Evolutionary conservation across 1,140 invertebrate genomes (phyloP).

Genomic region (Bacillus rossius): DNA sequence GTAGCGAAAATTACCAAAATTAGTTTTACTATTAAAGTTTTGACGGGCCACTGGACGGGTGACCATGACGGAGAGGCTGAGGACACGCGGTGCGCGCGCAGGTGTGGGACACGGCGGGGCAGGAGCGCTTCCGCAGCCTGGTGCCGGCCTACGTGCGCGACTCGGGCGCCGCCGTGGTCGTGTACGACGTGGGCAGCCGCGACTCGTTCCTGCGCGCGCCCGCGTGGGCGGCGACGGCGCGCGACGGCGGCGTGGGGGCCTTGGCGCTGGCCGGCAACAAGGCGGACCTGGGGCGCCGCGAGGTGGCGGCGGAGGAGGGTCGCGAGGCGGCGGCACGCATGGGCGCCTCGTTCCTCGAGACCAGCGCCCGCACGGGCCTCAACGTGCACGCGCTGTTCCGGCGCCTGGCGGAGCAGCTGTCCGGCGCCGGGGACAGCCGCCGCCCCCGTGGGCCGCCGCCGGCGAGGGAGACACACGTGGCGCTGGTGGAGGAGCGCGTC

Average conservation of each 20-base stretch:
- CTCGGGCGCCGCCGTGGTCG: conserved; percentile 47
- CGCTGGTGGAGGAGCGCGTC: too few relatives aligned
- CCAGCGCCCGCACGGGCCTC: conserved; percentile 20
- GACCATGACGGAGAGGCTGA: too few relatives aligned
- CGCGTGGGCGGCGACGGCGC: conserved; percentile 41
- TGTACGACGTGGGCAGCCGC: conserved; percentile 49
- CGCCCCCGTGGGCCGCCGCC: too few relatives aligned
- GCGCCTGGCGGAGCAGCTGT: conserved; percentile 10
- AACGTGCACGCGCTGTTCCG: conserved; percentile 20
- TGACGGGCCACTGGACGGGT: too few relatives aligned
- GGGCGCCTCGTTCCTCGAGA: conserved; percentile 23
- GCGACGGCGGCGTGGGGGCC: conserved; percentile 31
- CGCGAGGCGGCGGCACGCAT: conserved; percentile 21
- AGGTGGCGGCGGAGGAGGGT: conserved; percentile 29
- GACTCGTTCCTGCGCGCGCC: conserved; percentile 39
- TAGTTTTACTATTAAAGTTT: too few relatives aligned
- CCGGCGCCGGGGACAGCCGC: conserved; percentile 11
- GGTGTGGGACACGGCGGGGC: conserved; percentile 55
- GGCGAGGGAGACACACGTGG: too few relatives aligned
- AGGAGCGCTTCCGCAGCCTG: conserved; percentile 48
- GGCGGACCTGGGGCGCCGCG: conserved; percentile 40
- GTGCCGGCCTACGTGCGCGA: conserved; percentile 52
- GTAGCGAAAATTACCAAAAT: too few relatives aligned
- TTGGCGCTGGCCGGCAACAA: conserved; percentile 46
- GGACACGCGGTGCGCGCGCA: too few relatives aligned